Percentiles rank a stretch among this genome's conserved stretches.
These are phyloP conservation scores for Glomeris maerens DNA, from an alignment of 1,140 invertebrate genomes.

Conservation along the genomic window DNA sequence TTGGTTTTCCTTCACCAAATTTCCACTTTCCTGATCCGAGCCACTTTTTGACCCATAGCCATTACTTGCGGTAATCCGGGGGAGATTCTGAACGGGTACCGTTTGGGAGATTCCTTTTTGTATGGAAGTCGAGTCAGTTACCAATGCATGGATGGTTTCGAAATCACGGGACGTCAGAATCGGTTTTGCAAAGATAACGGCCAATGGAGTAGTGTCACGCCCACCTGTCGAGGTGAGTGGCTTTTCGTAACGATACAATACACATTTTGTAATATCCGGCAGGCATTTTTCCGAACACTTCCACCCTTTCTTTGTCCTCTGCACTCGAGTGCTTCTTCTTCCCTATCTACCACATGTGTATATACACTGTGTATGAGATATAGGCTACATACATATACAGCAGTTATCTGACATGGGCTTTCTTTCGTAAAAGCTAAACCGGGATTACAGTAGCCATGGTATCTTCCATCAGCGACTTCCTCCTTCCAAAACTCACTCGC, in stretches of 20 bases:
- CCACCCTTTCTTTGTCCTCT: slow-evolving; percentile 9
- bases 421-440: too few species aligned
- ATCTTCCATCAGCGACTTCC: too few species aligned
- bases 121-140: slow-evolving; percentile 83
- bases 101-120: slow-evolving; percentile 79
- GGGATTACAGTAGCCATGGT: too few species aligned
- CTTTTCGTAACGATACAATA: too few species aligned
- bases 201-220: slow-evolving; percentile 42
- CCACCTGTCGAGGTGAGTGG: slow-evolving; percentile 64
- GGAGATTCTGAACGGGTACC: slow-evolving; percentile 76
- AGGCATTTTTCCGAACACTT: too few species aligned
- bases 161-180: slow-evolving; percentile 68
- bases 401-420: too few species aligned
- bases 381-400: too few species aligned
- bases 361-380: too few species aligned
- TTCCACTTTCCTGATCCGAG: too few species aligned
- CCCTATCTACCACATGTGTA: too few species aligned
- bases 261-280: too few species aligned
- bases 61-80: slow-evolving; percentile 70
- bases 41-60: slow-evolving; percentile 42
- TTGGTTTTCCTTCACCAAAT: slow-evolving; percentile 6
- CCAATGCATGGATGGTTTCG: slow-evolving; percentile 81
- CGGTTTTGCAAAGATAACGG: slow-evolving; percentile 73
- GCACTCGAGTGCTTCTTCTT: slow-evolving; percentile 2
- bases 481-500: too few species aligned